Percentiles rank a stretch among this genome's conserved stretches.
These are phyloP conservation scores for Artemia franciscana DNA, from an alignment of 1,140 invertebrate species.

Conservation along the genomic window DNA sequence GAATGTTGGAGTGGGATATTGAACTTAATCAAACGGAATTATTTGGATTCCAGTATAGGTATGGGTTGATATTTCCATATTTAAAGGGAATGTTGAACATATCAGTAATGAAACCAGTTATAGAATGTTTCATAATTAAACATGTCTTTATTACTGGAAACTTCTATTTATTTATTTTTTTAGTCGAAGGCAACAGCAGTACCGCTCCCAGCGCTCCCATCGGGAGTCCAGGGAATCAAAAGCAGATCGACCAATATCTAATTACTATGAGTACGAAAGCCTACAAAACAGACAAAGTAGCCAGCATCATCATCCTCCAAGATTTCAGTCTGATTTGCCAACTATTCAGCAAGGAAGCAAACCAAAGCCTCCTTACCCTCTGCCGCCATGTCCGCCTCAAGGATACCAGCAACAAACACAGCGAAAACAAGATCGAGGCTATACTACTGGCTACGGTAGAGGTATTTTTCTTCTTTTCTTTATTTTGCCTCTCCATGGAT, in stretches of 20 bases:
- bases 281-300: conserved; percentile 24
- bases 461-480: neutral
- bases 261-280: conserved; percentile 59
- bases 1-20: no score
- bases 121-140: no score
- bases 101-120: no score
- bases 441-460: neutral
- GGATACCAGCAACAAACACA: neutral
- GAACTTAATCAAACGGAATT: no score
- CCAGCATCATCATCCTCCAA: neutral
- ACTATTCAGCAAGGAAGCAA: neutral
- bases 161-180: no score
- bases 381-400: neutral
- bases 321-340: neutral
- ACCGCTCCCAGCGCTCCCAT: conserved; percentile 40
- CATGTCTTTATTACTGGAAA: no score
- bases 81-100: no score
- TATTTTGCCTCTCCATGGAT: neutral
- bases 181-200: conserved; percentile 42
- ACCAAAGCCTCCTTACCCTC: neutral
- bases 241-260: conserved; percentile 37
- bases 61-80: no score
- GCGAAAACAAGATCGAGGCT: neutral
- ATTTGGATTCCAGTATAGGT: no score
- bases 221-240: conserved; percentile 21